Evolutionary conservation across 2,113 vertebrate species (phyloP).

Genomic region (Gymnarchus niloticus): DNA sequence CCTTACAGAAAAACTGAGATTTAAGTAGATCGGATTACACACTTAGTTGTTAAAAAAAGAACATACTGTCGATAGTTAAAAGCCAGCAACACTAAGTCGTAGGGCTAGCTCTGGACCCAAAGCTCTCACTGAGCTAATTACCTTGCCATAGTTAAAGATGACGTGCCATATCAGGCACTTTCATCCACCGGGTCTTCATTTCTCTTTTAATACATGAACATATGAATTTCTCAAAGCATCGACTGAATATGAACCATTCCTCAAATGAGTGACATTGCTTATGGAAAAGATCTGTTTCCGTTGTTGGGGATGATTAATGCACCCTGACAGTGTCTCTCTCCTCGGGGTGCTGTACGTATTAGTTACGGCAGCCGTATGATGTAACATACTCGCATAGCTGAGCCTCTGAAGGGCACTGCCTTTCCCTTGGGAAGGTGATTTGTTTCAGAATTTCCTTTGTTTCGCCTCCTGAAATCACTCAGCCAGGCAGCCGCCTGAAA

Average conservation of each 20-base stretch:
- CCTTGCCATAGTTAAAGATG: conserved; percentile 4
- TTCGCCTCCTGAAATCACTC: background rate
- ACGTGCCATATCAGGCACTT: background rate
- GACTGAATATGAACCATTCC: conserved; percentile 20
- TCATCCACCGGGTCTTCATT: conserved; percentile 14
- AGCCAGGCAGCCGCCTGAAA: background rate
- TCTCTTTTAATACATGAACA: conserved; percentile 8
- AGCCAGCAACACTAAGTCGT: background rate
- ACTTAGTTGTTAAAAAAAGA: background rate
- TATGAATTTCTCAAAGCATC: conserved; percentile 17
- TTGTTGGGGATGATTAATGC: conserved; percentile 16
- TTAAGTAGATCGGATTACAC: background rate
- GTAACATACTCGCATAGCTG: background rate
- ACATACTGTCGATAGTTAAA: background rate
- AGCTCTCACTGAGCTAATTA: conserved; percentile 14
- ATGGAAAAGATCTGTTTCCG: conserved; percentile 20
- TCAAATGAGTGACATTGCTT: conserved; percentile 25
- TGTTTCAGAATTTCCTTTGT: conserved; percentile 23
- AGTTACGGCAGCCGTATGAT: conserved; percentile 21
- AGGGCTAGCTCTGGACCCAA: background rate
- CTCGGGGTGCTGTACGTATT: conserved; percentile 22
- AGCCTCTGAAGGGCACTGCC: conserved; percentile 3
- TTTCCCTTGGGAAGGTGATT: conserved; percentile 21
- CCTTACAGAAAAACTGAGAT: background rate
- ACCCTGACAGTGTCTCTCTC: conserved; percentile 17